These are phyloP conservation scores for Synanthedon formicaeformis DNA, from an alignment of 2,888 invertebrate genomes.

Conservation along the genomic window DNA sequence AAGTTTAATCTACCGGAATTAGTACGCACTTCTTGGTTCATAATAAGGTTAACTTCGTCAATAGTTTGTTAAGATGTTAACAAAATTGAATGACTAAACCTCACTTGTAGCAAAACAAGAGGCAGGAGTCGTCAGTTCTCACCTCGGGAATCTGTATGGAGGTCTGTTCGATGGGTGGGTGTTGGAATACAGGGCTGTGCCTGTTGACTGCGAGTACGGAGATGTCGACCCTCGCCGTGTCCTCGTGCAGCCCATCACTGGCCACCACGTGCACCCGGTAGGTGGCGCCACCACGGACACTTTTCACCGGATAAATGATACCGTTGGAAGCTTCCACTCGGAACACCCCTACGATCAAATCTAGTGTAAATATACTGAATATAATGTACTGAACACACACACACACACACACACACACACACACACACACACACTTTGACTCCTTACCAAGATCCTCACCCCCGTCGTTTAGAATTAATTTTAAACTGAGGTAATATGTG, in stretches of 20 bases:
- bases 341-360: slow-evolving; percentile 73
- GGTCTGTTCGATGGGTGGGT: slow-evolving; percentile 80
- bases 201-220: slow-evolving; percentile 84
- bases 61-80: too few relatives aligned
- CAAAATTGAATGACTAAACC: too few relatives aligned
- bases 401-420: neutral
- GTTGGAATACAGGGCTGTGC: slow-evolving; percentile 83
- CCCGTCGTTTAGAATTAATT: too few relatives aligned
- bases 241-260: slow-evolving; percentile 77
- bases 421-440: too few relatives aligned
- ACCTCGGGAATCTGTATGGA: slow-evolving; percentile 87
- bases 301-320: slow-evolving; percentile 82
- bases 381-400: neutral
- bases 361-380: neutral
- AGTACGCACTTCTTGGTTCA: too few relatives aligned
- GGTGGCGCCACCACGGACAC: slow-evolving; percentile 73
- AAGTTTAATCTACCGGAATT: too few relatives aligned
- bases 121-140: neutral
- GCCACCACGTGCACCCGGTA: slow-evolving; percentile 78
- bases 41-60: too few relatives aligned
- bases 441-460: too few relatives aligned
- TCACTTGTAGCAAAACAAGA: too few relatives aligned
- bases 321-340: slow-evolving; percentile 81
- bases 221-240: slow-evolving; percentile 79
- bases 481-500: too few relatives aligned